Conservation (phyloP, 2,797 vertebrate species). For the Peromyscus eremicus region DNA sequence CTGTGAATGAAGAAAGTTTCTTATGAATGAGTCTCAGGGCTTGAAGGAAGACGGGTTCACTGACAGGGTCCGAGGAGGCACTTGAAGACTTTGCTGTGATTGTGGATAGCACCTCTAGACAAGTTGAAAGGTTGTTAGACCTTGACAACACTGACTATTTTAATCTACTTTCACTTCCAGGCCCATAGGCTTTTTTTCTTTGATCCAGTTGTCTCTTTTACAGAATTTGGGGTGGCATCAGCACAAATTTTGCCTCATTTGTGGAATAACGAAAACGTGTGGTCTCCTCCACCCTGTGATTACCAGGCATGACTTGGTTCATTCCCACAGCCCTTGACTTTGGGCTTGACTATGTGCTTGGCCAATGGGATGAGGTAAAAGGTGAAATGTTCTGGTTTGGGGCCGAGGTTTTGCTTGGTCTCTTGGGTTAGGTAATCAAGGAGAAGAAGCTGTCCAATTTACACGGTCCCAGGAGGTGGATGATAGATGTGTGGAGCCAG, state of each 20-base stretch:
- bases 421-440: neutral
- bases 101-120: conserved; percentile 60
- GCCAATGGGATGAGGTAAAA: neutral
- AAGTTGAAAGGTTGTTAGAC: conserved; percentile 67
- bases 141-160: conserved; percentile 66
- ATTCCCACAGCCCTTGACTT: conserved; percentile 1
- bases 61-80: conserved; percentile 52
- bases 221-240: conserved; percentile 31
- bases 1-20: conserved; percentile 38
- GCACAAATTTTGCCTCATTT: conserved; percentile 18
- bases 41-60: conserved; percentile 55
- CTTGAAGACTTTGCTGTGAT: conserved; percentile 50
- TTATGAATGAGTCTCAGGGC: neutral
- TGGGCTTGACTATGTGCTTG: conserved; percentile 26
- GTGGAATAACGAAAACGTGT: neutral
- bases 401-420: neutral
- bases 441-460: neutral
- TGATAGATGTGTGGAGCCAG: neutral
- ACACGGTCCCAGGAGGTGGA: neutral
- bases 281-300: neutral
- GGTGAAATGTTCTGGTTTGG: neutral
- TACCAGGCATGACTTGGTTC: neutral
- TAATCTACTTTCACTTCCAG: conserved; percentile 69
- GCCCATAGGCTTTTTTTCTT: conserved; percentile 65
- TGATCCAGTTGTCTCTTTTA: neutral